Evolutionary conservation across 2,888 invertebrate species (phyloP), one percentile per base, ranked within the genome.

Genomic region (Chrysolina americana): DNA sequence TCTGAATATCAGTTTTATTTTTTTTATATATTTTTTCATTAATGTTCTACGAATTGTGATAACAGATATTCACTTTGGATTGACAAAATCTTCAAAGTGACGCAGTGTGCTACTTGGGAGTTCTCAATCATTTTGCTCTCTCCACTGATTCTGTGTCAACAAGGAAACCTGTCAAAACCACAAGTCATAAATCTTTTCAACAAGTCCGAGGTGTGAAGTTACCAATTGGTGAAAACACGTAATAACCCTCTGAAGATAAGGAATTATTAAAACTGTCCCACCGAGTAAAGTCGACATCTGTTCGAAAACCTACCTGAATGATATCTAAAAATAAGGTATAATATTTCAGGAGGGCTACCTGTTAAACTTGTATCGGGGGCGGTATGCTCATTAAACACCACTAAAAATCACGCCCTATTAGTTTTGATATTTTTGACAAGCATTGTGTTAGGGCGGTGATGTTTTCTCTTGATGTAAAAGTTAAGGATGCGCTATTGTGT

Each of bases 331-430:
- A 74, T 73, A 76, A 75, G 80, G 81, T 80, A 80, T 81, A 81
- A 81, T 80, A 78, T 79, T 81, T 81, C 77, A 74, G 76, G 64
- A 74, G 76, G 76, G 78, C 82, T 83, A 82, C 82, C 83, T 83
- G 83, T 83, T 83, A 78, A 71, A 74, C 76, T 81, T 75, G 76
- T 80, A 78, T 76, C 74, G 76, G 79, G 76, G 78, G 74, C 77
- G 79, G 78, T 78, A 71, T 47, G 73, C 75, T 80, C 79, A 76
- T 80, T 77, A 74, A 76, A 79, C 80, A 79, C 79, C 78, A 77
- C 69, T 73, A 71, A 72, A 72, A 74, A 75, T 76, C 76, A 76
- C 76, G 75, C 76, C 78, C 78, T 76, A 77, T 81, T 79, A 79
- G 76, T 77, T 77, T 68, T 70, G 62, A 73, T 41, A 71, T 72